A percentile compares a stretch with the other conserved stretches of the same genome.
Conservation (phyloP, 2,113 vertebrate species). For the Siphamia tubifer region DNA sequence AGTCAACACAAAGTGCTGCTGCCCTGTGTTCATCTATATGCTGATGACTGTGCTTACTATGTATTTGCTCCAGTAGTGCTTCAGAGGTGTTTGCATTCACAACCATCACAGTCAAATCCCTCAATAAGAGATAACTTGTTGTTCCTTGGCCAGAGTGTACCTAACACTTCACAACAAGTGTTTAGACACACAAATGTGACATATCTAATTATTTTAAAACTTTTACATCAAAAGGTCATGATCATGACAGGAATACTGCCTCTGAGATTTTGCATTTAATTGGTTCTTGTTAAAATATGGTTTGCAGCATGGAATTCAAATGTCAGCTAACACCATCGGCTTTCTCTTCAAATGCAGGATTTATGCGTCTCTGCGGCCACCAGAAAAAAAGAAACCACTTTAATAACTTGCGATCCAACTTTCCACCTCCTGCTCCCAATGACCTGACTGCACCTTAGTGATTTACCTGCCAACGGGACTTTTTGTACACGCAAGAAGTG, state of each 20-base stretch:
- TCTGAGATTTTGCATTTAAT: too few relatives aligned
- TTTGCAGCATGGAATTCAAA: neutral
- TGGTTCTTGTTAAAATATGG: too few relatives aligned
- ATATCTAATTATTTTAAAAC: neutral
- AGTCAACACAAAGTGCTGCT: too few relatives aligned
- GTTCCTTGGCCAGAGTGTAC: too few relatives aligned
- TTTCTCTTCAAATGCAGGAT: neutral
- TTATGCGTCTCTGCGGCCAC: neutral
- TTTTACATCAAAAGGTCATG: too few relatives aligned
- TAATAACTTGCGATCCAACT: neutral
- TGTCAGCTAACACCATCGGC: neutral
- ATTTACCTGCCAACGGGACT: slow-evolving; percentile 20
- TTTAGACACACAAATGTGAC: neutral
- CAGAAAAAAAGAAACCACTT: slow-evolving; percentile 1
- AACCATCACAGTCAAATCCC: too few relatives aligned
- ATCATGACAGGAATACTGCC: neutral
- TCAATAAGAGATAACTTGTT: too few relatives aligned
- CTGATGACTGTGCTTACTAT: slow-evolving; percentile 15
- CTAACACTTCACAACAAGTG: too few relatives aligned
- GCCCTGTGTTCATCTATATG: neutral
- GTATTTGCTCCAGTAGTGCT: too few relatives aligned
- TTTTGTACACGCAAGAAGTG: slow-evolving; percentile 8
- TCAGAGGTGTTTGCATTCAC: too few relatives aligned
- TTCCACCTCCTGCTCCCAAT: neutral
- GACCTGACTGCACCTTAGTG: neutral